phyloP scores from a whole-genome alignment of 2,888 invertebrate genomes.

The Mesoligia furuncula region DNA sequence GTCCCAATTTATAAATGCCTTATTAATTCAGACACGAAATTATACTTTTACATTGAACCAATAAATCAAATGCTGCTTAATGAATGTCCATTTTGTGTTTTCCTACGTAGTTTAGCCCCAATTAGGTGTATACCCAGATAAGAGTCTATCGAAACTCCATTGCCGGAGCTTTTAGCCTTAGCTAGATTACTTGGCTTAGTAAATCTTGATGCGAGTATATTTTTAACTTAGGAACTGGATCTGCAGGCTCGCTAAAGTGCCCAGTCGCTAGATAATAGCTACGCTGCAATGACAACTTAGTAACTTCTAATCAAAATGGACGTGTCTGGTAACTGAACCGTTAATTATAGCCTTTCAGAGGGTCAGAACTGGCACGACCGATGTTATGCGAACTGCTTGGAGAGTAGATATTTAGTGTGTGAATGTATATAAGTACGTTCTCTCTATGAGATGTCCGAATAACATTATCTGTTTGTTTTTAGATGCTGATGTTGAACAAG shows the following conservation, averaged over 20 bases:
- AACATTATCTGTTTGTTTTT: not conserved
- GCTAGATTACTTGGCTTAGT: constrained; percentile 45
- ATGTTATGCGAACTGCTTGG: constrained; percentile 2
- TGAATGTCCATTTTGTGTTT: constrained; percentile 47
- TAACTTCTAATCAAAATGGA: constrained; percentile 49
- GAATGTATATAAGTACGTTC: not conserved
- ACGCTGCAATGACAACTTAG: constrained; percentile 42
- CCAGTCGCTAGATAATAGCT: constrained; percentile 52
- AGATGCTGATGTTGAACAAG: not conserved
- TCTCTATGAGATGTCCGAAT: not conserved
- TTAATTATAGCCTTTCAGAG: constrained; percentile 38
- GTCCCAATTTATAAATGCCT: constrained; percentile 25
- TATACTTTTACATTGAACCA: constrained; percentile 46
- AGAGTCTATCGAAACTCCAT: constrained; percentile 48
- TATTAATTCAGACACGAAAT: constrained; percentile 38
- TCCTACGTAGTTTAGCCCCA: constrained; percentile 44
- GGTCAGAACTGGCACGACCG: not conserved
- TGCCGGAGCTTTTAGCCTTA: constrained; percentile 47
- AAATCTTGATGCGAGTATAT: constrained; percentile 53
- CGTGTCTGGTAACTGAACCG: constrained; percentile 40
- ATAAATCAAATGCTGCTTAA: constrained; percentile 52
- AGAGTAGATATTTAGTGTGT: not conserved
- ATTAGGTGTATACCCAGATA: constrained; percentile 55
- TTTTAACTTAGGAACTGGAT: constrained; percentile 57
- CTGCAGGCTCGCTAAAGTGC: constrained; percentile 45